phyloP scores from a whole-genome alignment of 1,140 invertebrate species.

The Monochamus saltuarius region DNA sequence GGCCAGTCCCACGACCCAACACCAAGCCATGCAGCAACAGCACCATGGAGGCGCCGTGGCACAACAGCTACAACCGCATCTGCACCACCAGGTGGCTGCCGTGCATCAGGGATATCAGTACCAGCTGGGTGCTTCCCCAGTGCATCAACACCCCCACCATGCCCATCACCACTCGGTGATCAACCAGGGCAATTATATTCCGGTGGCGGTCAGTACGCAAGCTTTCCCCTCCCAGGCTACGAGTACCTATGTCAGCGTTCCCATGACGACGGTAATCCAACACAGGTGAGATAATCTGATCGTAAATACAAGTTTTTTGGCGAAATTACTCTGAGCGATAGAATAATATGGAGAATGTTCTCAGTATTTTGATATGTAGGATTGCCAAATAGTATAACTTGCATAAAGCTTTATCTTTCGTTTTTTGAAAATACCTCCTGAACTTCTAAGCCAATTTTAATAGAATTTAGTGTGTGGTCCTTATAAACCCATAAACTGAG shows the following conservation, averaged over 20 bases:
- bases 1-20: conserved; percentile 41
- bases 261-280: conserved; percentile 58
- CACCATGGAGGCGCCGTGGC: conserved; percentile 33
- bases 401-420: no score
- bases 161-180: conserved; percentile 59
- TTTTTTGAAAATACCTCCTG: no score
- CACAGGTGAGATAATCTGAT: conserved; percentile 26
- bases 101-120: conserved; percentile 52
- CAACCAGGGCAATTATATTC: conserved; percentile 59
- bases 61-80: conserved; percentile 50
- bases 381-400: no score
- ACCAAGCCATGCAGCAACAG: conserved; percentile 33
- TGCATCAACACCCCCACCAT: conserved; percentile 54
- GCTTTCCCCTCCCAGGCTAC: conserved; percentile 57
- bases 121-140: conserved; percentile 45
- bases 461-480: no score
- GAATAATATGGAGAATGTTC: no score
- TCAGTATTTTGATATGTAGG: no score
- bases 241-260: conserved; percentile 53
- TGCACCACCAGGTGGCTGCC: conserved; percentile 50
- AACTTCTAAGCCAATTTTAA: no score
- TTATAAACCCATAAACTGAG: no score
- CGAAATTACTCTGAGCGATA: no score
- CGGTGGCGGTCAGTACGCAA: conserved; percentile 56
- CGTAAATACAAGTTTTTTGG: no score